Evolutionary conservation across 2,888 invertebrate genomes (phyloP).

Genomic region (Sussaba pulchella): DNA sequence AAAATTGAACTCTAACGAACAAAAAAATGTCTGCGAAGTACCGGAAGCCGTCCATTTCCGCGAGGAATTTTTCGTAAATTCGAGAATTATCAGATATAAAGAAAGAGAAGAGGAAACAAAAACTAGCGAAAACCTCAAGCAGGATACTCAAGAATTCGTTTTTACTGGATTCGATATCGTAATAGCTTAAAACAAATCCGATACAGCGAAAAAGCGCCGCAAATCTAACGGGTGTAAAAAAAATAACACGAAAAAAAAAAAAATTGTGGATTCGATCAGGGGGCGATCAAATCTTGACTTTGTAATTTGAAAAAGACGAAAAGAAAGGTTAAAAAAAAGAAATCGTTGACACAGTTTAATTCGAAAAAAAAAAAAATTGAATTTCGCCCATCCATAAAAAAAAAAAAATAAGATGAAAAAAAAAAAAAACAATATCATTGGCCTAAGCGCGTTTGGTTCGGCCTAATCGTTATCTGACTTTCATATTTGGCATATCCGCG

Average conservation of each 20-base stretch:
- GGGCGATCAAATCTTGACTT: neutral
- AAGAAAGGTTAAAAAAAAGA: neutral
- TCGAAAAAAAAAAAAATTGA: constrained; percentile 13
- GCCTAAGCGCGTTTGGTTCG: constrained; percentile 45
- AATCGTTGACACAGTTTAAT: neutral
- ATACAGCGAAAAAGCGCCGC: constrained; percentile 9
- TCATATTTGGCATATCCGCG: constrained; percentile 73
- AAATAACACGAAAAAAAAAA: constrained; percentile 31
- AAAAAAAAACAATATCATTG: constrained; percentile 66
- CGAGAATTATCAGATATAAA: constrained; percentile 37
- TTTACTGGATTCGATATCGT: constrained; percentile 20
- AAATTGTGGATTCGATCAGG: neutral
- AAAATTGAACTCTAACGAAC: no score
- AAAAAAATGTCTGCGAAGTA: neutral
- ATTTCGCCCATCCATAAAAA: neutral
- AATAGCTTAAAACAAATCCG: constrained; percentile 30
- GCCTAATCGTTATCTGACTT: constrained; percentile 61
- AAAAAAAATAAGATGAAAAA: constrained; percentile 4
- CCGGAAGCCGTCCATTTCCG: neutral
- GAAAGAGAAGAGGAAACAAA: neutral
- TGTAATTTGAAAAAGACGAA: neutral
- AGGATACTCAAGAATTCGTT: constrained; percentile 58
- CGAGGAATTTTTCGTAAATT: constrained; percentile 35
- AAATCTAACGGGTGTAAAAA: constrained; percentile 27
- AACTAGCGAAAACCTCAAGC: constrained; percentile 17